Evolutionary conservation across 2,113 vertebrate species (phyloP), one percentile per base, ranked within the genome.

Genomic region (Heteronetta atricapilla): DNA sequence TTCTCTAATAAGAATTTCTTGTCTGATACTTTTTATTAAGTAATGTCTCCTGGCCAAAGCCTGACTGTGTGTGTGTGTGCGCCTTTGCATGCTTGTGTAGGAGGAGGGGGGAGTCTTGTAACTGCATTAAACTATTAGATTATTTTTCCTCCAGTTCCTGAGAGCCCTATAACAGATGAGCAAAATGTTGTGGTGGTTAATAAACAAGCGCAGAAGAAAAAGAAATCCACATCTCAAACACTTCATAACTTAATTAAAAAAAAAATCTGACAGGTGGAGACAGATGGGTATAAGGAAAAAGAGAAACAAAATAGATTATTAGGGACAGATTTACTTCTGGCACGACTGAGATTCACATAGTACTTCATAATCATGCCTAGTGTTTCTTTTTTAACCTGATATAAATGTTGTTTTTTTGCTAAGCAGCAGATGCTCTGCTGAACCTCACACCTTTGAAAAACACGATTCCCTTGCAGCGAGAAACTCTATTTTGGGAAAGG

Each of bases 261-360:
- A 64, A 73, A 36, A 40, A 31, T 55, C 23, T 80, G 63, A 33
- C 0, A 21, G 60, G 17, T 13, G 25, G 34, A 87, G 36, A 70
- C 13, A 48, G 66, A 88, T 86, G 75, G 66, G n/a, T 74, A 31
- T 38, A 78, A 68, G 76, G 52, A 58, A 53, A 62, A 76, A 67
- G 13, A 52, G 34, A 89, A 63, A 70, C 72, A 77, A 52, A 36
- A 36, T 14, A 34, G 72, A 55, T 91, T 70, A 55, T 89, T 87
- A 40, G 74, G 82, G 74, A 38, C 75, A 82, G 22, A 26, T 91
- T 94, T 86, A 77, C 66, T 88, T 91, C 79, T 94, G 82, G 60
- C 15, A 22, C 56, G 33, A 33, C 20, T 74, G 74, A 52, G n/a
- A 59, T 29, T 89, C 72, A n/a, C 10, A 19, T 56, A 69, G 58